Percentiles rank a stretch among this genome's conserved stretches.
These are phyloP conservation scores for Turritopsis dohrnii DNA, from an alignment of 30 jellyfish, hydroid and myxozoan species.

Conservation along the genomic window DNA sequence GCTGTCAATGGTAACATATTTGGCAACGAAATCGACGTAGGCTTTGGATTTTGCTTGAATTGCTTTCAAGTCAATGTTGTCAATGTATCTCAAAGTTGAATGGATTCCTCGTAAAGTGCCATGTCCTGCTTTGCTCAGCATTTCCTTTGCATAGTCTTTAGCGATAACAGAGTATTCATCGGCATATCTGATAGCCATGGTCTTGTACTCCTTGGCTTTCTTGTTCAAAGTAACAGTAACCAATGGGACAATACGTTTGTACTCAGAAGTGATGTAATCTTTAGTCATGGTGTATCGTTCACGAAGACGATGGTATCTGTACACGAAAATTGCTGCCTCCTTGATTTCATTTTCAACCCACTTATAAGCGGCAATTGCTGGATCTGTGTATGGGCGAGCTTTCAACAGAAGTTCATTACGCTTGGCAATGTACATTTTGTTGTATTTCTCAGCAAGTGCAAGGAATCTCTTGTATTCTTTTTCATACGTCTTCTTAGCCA, in stretches of 20 bases:
- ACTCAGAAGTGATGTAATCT: slow-evolving; percentile 13
- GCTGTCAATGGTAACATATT: slow-evolving; percentile 68
- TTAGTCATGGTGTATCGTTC: slow-evolving; percentile 32
- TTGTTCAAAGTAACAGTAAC: slow-evolving; percentile 43
- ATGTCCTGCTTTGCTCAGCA: slow-evolving; percentile 1
- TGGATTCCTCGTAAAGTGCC: slow-evolving; percentile 49
- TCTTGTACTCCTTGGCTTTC: slow-evolving; percentile 27
- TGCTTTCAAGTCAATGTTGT: slow-evolving; percentile 47
- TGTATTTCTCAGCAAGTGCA: not conserved
- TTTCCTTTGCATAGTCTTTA: slow-evolving; percentile 17
- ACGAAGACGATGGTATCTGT: slow-evolving; percentile 57
- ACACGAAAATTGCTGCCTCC: slow-evolving; percentile 65
- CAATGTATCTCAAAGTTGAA: slow-evolving; percentile 49
- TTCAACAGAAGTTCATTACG: not conserved
- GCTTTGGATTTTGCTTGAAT: slow-evolving; percentile 11
- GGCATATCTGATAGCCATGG: slow-evolving; percentile 8
- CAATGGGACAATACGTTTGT: slow-evolving; percentile 33
- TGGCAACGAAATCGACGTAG: slow-evolving; percentile 37
- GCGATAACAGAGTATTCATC: slow-evolving; percentile 1
- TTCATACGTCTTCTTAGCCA: slow-evolving; percentile 21
- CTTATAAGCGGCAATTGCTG: slow-evolving; percentile 25
- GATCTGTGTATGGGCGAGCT: slow-evolving; percentile 44
- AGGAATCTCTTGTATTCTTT: slow-evolving; percentile 7
- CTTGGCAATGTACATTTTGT: not conserved
- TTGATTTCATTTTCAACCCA: slow-evolving; percentile 73